phyloP scores from a whole-genome alignment of 2,888 invertebrate genomes.

The Melanophora roralis region DNA sequence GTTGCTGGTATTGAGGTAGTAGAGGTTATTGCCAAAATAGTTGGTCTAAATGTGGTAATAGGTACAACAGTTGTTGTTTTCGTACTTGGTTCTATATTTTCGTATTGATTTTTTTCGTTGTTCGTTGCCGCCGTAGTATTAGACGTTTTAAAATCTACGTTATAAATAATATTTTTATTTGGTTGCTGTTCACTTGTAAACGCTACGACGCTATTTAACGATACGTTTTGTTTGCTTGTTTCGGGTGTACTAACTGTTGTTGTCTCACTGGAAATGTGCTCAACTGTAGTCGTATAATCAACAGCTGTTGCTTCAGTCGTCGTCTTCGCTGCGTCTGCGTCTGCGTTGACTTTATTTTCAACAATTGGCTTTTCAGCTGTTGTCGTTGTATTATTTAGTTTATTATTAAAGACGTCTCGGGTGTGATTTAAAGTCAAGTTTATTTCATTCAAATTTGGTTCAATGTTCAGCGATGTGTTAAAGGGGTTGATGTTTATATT shows the following conservation, averaged over 20 bases:
- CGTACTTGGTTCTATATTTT: conserved; percentile 49
- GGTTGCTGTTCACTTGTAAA: neutral
- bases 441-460: conserved; percentile 54
- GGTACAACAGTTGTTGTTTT: conserved; percentile 57
- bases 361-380: conserved; percentile 12
- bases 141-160: conserved; percentile 43
- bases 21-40: conserved; percentile 54
- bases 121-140: conserved; percentile 22
- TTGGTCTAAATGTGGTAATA: conserved; percentile 63
- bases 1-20: conserved; percentile 50
- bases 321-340: neutral
- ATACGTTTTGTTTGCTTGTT: conserved; percentile 67
- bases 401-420: conserved; percentile 17
- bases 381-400: conserved; percentile 27
- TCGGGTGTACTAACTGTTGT: conserved; percentile 70
- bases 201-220: conserved; percentile 1
- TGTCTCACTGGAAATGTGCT: conserved; percentile 64
- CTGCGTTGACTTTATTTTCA: neutral
- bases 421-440: conserved; percentile 58
- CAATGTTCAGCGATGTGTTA: conserved; percentile 34
- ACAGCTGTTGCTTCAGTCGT: conserved; percentile 37
- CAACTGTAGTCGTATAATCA: conserved; percentile 52
- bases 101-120: conserved; percentile 53
- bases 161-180: conserved; percentile 24
- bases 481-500: conserved; percentile 26